Conservation (phyloP, 2,888 invertebrate species). For the Eristalis intricaria region DNA sequence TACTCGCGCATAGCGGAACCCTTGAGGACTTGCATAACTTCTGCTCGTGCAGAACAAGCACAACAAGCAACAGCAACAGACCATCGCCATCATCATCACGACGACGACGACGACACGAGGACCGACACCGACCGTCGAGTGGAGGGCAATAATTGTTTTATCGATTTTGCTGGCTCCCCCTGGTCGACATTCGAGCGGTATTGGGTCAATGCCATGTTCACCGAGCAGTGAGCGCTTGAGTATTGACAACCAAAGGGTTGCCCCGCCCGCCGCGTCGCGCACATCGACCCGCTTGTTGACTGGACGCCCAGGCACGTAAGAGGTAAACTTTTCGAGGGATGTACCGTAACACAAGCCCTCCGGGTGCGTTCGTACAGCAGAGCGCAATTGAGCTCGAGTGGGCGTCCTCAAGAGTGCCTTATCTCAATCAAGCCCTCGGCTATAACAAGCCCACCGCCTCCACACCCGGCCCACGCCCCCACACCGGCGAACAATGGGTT, state of each 20-base stretch:
- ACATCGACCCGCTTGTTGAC: slow-evolving; percentile 26
- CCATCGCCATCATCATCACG: slow-evolving; percentile 25
- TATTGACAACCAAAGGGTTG: slow-evolving; percentile 32
- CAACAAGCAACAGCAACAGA: slow-evolving; percentile 51
- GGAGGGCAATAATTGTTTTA: slow-evolving; percentile 63
- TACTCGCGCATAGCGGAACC: not conserved
- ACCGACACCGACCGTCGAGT: not conserved
- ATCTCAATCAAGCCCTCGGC: slow-evolving; percentile 24
- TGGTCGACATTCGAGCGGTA: slow-evolving; percentile 16
- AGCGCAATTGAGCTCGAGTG: not conserved
- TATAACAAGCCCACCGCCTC: not conserved
- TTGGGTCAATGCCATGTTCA: slow-evolving; percentile 68
- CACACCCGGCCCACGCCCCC: not conserved
- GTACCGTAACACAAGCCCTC: not conserved
- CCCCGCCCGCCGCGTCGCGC: not conserved
- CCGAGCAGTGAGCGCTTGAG: not conserved
- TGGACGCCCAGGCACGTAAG: slow-evolving; percentile 47
- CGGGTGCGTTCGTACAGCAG: not conserved
- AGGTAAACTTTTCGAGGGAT: slow-evolving; percentile 30
- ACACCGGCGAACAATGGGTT: slow-evolving; percentile 30
- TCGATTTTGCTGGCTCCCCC: slow-evolving; percentile 46
- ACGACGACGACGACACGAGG: not conserved
- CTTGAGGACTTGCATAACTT: slow-evolving; percentile 58
- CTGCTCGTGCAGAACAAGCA: slow-evolving; percentile 36
- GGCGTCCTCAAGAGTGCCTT: slow-evolving; percentile 6